These are phyloP conservation scores for Ichneumon xanthorius DNA, from an alignment of 2,888 invertebrate genomes.

Conservation along the genomic window DNA sequence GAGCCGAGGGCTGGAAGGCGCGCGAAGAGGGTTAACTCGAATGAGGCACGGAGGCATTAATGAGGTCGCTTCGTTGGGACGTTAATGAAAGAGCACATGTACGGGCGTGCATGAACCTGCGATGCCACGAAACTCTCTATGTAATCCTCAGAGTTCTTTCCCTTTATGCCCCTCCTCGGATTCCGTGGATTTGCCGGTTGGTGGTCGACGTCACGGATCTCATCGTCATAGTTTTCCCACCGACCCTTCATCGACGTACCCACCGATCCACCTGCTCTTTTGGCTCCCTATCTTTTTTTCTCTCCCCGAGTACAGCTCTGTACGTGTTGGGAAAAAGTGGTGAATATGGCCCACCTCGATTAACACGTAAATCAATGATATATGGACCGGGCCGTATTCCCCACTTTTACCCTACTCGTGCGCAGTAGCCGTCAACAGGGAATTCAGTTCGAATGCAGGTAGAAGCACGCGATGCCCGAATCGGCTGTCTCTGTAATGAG, in stretches of 20 bases:
- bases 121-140: constrained; percentile 29
- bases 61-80: constrained; percentile 72
- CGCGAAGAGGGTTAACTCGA: constrained; percentile 52
- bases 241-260: background rate
- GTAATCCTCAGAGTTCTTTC: constrained; percentile 23
- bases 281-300: background rate
- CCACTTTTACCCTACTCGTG: background rate
- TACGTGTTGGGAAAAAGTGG: too few species aligned
- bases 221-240: background rate
- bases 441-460: constrained; percentile 1
- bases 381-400: too few species aligned
- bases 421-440: background rate
- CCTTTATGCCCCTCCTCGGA: constrained; percentile 8
- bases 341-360: too few species aligned
- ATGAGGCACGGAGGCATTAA: constrained; percentile 68
- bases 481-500: constrained; percentile 13
- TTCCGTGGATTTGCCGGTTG: constrained; percentile 16
- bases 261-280: background rate
- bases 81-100: constrained; percentile 71
- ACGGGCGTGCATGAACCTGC: constrained; percentile 6
- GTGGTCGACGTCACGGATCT: background rate
- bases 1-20: constrained; percentile 4
- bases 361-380: too few species aligned
- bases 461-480: background rate
- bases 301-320: background rate